Conservation (phyloP, 2,797 vertebrate species). For the Rhadinocentrus ornatus region DNA sequence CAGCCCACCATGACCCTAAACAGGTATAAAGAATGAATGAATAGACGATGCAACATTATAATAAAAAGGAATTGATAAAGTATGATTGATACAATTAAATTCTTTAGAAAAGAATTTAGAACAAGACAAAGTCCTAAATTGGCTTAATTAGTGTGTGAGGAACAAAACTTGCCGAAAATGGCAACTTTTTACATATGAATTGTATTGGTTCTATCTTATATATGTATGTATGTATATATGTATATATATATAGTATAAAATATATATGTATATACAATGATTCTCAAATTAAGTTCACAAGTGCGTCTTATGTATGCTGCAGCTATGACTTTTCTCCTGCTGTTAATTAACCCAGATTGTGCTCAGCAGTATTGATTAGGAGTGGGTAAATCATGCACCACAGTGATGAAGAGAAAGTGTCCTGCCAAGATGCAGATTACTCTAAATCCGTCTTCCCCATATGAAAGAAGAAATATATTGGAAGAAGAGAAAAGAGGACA, state of each 20-base stretch:
- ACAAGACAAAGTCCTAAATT: background rate
- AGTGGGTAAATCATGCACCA: slow-evolving; percentile 17
- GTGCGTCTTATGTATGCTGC: background rate
- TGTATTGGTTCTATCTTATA: background rate
- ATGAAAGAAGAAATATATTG: slow-evolving; percentile 25
- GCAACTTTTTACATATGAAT: background rate
- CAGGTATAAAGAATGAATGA: too few relatives aligned
- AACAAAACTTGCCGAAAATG: background rate
- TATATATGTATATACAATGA: too few relatives aligned
- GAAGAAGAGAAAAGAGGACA: background rate
- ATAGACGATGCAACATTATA: background rate
- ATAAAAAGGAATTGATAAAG: background rate
- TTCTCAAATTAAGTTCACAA: slow-evolving; percentile 7
- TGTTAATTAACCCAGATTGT: slow-evolving; percentile 30
- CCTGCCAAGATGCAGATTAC: slow-evolving; percentile 50
- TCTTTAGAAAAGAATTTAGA: too few relatives aligned
- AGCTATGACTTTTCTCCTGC: background rate
- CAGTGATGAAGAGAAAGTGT: slow-evolving; percentile 34
- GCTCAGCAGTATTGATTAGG: slow-evolving; percentile 32
- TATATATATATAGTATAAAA: too few relatives aligned
- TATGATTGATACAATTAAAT: too few relatives aligned
- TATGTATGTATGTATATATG: too few relatives aligned
- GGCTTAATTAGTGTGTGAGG: too few relatives aligned
- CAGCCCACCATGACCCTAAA: too few relatives aligned
- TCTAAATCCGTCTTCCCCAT: slow-evolving; percentile 43